Conservation (phyloP, 30 jellyfish, hydroid and myxozoan species). For the Cassiopea xamachana region DNA sequence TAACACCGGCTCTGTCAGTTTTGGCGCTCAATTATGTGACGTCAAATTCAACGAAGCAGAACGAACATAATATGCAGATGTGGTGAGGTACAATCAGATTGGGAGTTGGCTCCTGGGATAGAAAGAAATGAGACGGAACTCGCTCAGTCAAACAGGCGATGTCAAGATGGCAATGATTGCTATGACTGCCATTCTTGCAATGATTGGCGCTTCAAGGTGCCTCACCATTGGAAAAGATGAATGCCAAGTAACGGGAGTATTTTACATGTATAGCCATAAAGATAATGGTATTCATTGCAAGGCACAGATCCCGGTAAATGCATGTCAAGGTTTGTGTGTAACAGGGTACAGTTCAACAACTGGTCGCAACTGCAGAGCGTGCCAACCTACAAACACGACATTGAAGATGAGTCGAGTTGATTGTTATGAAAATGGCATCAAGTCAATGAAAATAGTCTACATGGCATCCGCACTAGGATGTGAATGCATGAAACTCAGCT, state of each 20-base stretch:
- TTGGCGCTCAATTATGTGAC: not conserved
- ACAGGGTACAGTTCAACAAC: conserved; percentile 2
- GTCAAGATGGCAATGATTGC: not conserved
- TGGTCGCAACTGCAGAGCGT: conserved; percentile 26
- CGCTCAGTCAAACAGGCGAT: not conserved
- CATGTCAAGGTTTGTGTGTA: conserved; percentile 32
- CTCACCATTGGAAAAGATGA: not conserved
- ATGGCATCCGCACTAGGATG: conserved; percentile 13
- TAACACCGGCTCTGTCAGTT: no score
- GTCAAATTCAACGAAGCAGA: not conserved
- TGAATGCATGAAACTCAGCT: conserved; percentile 4
- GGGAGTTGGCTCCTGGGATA: no score
- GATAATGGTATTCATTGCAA: conserved; percentile 19
- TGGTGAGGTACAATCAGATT: not conserved
- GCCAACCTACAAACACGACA: conserved; percentile 18
- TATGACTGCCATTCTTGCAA: not conserved
- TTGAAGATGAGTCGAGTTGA: not conserved
- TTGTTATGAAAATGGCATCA: not conserved
- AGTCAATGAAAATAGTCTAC: not conserved
- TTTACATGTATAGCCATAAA: conserved; percentile 2
- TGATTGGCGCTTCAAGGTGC: not conserved
- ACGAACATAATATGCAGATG: not conserved
- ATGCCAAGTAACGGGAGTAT: conserved; percentile 1
- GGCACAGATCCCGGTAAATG: conserved; percentile 10
- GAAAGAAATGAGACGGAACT: no score